A percentile compares a stretch with the other conserved stretches of the same genome.
Evolutionary conservation across 2,113 vertebrate genomes (phyloP).

Genomic region (Ploceus nigricollis): DNA sequence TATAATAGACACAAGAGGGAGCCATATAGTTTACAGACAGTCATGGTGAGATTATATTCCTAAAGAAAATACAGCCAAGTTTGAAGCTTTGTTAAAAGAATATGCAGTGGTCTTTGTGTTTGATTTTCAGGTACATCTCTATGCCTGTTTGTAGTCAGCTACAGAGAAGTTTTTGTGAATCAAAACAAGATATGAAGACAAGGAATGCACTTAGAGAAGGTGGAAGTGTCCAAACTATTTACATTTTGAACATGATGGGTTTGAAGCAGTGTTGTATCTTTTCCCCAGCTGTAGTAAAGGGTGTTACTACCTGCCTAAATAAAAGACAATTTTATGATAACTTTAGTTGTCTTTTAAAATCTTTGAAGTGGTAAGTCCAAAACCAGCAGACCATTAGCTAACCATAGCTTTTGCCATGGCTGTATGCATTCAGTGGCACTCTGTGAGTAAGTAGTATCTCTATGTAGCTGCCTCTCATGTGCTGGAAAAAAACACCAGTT

Average conservation of each 20-base stretch:
- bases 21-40: constrained; percentile 51
- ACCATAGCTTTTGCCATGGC: neutral
- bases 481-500: neutral
- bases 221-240: neutral
- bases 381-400: neutral
- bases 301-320: neutral
- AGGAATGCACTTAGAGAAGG: neutral
- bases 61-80: neutral
- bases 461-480: neutral
- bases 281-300: neutral
- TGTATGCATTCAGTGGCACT: neutral
- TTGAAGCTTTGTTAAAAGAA: neutral
- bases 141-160: neutral
- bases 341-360: neutral
- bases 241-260: neutral
- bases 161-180: neutral
- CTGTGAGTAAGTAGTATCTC: neutral
- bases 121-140: neutral
- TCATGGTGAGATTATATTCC: neutral
- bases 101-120: neutral
- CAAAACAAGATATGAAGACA: neutral
- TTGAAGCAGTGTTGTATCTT: neutral
- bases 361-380: neutral
- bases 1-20: constrained; percentile 67
- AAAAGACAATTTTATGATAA: neutral